phyloP scores from a whole-genome alignment of 2,113 vertebrate species.

The Fregata magnificens region DNA sequence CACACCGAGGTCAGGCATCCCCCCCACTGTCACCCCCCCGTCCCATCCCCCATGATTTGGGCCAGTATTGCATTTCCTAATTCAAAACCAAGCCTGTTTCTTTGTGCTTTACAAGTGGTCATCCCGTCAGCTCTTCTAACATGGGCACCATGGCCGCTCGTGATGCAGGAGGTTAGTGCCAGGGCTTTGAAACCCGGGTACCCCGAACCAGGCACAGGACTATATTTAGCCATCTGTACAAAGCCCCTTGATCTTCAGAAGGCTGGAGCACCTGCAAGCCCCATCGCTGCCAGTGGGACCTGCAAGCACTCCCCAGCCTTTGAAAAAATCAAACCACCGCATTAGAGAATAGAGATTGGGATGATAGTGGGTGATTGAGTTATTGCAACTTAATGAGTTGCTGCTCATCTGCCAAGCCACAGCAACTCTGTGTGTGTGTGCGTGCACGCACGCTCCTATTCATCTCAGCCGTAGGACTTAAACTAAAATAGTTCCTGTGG shows the following conservation, averaged over 20 bases:
- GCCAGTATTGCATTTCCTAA: not conserved
- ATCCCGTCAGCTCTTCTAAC: not conserved
- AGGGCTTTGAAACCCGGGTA: not conserved
- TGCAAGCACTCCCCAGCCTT: not conserved
- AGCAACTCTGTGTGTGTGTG: not conserved
- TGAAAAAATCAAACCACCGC: not conserved
- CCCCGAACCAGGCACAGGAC: not conserved
- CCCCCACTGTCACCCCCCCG: rapidly evolving
- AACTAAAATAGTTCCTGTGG: not conserved
- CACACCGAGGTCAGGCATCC: not conserved
- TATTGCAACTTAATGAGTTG: conserved; percentile 21
- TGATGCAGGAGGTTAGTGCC: not conserved
- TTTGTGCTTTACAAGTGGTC: not conserved
- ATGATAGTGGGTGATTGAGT: not conserved
- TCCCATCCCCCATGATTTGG: not conserved
- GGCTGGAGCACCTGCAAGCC: not conserved
- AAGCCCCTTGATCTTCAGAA: not conserved
- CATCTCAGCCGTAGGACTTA: not conserved
- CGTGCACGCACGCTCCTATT: not conserved
- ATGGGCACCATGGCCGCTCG: rapidly evolving
- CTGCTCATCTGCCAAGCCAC: conserved; percentile 35
- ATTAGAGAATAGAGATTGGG: not conserved
- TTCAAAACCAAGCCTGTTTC: not conserved
- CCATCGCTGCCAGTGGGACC: not conserved
- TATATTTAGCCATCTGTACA: not conserved